Conservation (phyloP, 2,888 invertebrate species). For the Lasioglossum marginatum region DNA sequence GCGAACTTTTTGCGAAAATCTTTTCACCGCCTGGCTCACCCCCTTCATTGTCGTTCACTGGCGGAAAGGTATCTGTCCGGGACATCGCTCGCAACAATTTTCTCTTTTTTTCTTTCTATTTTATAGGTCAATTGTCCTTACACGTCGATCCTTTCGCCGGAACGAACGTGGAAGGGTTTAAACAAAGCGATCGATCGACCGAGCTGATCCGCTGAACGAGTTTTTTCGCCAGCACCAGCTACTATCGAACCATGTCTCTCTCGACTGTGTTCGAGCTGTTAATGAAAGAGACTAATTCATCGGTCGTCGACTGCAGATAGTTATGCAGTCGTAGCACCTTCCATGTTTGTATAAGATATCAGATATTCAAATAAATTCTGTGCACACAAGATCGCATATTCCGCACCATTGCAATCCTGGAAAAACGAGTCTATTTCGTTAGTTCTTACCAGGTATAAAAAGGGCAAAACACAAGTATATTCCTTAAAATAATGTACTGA, state of each 20-base stretch:
- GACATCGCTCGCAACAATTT: conserved; percentile 67
- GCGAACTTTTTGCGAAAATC: conserved; percentile 75
- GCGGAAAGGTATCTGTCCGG: conserved; percentile 52
- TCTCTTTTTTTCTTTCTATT: background rate
- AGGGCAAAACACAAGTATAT: too few relatives aligned
- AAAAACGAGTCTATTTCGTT: too few relatives aligned
- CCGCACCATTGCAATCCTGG: too few relatives aligned
- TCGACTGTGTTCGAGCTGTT: background rate
- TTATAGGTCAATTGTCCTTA: background rate
- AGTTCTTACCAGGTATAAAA: too few relatives aligned
- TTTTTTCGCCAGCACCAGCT: background rate
- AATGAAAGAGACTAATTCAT: background rate
- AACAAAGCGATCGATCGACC: conserved; percentile 2
- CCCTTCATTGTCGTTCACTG: conserved; percentile 29
- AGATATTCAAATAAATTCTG: too few relatives aligned
- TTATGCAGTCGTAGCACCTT: background rate
- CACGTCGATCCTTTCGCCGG: background rate
- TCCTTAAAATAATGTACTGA: too few relatives aligned
- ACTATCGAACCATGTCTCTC: background rate
- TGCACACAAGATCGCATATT: too few relatives aligned
- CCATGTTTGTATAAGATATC: too few relatives aligned
- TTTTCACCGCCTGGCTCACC: conserved; percentile 56
- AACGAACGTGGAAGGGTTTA: background rate
- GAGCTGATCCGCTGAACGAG: background rate
- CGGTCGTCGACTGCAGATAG: background rate